These are phyloP conservation scores for Aplysina aerophoba DNA, from an alignment of 37 sponge, comb jelly and placozoan species.

Conservation along the genomic window DNA sequence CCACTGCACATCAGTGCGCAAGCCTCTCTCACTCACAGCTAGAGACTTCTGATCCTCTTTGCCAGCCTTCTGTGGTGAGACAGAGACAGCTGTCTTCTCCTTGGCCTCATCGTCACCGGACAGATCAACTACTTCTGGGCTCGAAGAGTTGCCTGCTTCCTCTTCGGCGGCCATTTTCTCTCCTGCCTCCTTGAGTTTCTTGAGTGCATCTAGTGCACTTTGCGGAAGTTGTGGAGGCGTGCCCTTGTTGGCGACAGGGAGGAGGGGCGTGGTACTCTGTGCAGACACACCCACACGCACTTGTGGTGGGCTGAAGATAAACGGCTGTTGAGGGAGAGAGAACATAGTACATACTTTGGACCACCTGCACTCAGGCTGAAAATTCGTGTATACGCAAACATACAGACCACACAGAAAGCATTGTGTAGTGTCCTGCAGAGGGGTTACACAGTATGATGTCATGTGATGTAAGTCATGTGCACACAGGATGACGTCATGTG, in stretches of 20 bases:
- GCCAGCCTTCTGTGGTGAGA: neutral
- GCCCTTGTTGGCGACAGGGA: too few species aligned
- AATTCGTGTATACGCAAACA: too few species aligned
- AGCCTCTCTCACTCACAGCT: conserved; percentile 1
- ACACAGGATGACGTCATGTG: too few species aligned
- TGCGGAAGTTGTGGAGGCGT: neutral
- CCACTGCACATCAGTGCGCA: too few species aligned
- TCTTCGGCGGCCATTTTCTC: conserved; percentile 18
- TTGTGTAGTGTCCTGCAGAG: too few species aligned
- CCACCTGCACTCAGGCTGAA: too few species aligned
- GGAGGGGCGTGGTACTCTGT: too few species aligned
- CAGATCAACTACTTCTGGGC: neutral
- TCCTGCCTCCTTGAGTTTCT: neutral
- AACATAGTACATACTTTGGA: neutral
- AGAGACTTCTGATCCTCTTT: neutral
- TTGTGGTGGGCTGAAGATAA: neutral
- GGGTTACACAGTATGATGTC: too few species aligned
- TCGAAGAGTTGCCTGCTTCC: neutral
- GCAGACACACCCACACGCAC: too few species aligned
- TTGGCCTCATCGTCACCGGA: neutral
- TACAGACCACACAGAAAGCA: too few species aligned
- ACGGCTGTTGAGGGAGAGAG: neutral
- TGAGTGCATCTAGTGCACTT: conserved; percentile 7
- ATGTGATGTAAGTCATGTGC: too few species aligned
- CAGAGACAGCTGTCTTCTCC: neutral